Percentiles rank a stretch among this genome's conserved stretches.
Evolutionary conservation across 2,888 invertebrate genomes (phyloP).

Genomic region (Drepanosiphum platanoidis): DNA sequence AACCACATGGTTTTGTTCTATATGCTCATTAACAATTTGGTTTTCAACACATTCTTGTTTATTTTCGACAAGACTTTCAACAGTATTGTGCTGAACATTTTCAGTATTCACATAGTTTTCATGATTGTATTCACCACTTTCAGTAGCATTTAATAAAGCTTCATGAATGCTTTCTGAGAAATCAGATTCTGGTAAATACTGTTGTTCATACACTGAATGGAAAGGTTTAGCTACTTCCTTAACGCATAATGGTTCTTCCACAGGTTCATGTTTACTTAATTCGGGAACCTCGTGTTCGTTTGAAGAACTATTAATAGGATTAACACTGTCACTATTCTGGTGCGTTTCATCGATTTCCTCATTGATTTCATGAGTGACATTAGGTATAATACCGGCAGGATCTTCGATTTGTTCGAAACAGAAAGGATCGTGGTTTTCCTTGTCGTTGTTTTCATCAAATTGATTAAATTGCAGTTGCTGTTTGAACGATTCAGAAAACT

Average conservation of each 20-base stretch:
- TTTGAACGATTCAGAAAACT: slow-evolving; percentile 28
- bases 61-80: neutral
- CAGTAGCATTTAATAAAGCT: slow-evolving; percentile 43
- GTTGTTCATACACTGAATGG: slow-evolving; percentile 45
- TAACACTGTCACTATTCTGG: neutral
- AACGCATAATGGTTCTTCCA: slow-evolving; percentile 48
- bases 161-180: slow-evolving; percentile 52
- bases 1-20: neutral
- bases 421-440: slow-evolving; percentile 52
- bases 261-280: slow-evolving; percentile 46
- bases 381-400: slow-evolving; percentile 49
- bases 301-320: neutral
- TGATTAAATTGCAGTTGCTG: slow-evolving; percentile 22
- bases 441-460: slow-evolving; percentile 46
- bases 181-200: slow-evolving; percentile 55
- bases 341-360: neutral
- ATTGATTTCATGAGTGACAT: slow-evolving; percentile 10
- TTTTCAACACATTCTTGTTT: neutral
- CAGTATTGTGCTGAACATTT: neutral
- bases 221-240: slow-evolving; percentile 41
- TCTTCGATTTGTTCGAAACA: slow-evolving; percentile 49
- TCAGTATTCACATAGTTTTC: neutral
- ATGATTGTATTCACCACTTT: neutral
- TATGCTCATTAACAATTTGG: neutral
- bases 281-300: slow-evolving; percentile 11